phyloP scores from a whole-genome alignment of 2,113 vertebrate genomes.

The Osmerus mordax region DNA sequence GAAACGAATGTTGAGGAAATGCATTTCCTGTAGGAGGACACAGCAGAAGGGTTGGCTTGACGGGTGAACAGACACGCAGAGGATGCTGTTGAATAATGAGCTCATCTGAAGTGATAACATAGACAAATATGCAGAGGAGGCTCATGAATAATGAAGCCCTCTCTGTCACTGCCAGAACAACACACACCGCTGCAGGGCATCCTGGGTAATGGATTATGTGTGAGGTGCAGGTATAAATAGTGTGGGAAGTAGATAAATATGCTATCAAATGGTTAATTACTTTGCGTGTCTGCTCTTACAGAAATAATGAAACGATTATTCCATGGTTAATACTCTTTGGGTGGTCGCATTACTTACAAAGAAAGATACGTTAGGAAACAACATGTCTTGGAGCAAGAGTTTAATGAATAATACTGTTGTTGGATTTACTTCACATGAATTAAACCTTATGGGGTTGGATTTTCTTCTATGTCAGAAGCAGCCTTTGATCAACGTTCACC shows the following conservation, averaged over 20 bases:
- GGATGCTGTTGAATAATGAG: neutral
- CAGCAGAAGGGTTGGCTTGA: neutral
- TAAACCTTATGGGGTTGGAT: conserved; percentile 9
- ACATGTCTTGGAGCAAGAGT: conserved; percentile 30
- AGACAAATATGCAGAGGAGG: conserved; percentile 24
- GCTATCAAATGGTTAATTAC: conserved; percentile 58
- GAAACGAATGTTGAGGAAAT: neutral
- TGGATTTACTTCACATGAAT: conserved; percentile 17
- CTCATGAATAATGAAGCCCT: conserved; percentile 31
- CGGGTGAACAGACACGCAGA: neutral
- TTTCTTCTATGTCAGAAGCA: conserved; percentile 12
- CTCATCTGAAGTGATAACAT: conserved; percentile 28
- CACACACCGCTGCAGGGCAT: conserved; percentile 32
- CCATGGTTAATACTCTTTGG: conserved; percentile 14
- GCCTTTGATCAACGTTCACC: conserved; percentile 23
- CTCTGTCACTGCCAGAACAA: conserved; percentile 26
- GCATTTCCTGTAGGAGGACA: neutral
- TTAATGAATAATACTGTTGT: conserved; percentile 28
- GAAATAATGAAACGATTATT: conserved; percentile 54
- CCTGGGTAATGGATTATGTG: conserved; percentile 27
- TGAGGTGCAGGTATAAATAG: conserved; percentile 41
- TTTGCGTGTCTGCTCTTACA: conserved; percentile 35
- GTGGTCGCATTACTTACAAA: conserved; percentile 38
- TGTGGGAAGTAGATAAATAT: conserved; percentile 55
- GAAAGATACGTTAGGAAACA: conserved; percentile 18